A percentile compares a stretch with the other conserved stretches of the same genome.
phyloP scores from a whole-genome alignment of 2,797 vertebrate species.

The Pempheris klunzingeri region DNA sequence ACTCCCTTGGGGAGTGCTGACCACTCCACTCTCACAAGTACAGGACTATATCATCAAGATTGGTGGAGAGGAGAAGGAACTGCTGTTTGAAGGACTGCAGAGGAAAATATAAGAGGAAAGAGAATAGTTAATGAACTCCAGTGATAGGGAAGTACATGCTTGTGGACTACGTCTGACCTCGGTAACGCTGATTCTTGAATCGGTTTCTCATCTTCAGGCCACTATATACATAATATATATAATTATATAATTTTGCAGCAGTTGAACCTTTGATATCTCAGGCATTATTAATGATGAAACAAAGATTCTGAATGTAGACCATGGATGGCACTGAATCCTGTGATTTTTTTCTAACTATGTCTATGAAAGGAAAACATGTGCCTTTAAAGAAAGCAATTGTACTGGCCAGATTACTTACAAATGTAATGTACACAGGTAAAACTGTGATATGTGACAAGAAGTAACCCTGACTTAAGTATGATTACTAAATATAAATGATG shows the following conservation, averaged over 20 bases:
- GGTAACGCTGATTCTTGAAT: conserved; percentile 25
- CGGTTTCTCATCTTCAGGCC: conserved; percentile 38
- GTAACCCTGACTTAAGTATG: background rate
- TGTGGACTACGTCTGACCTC: conserved; percentile 36
- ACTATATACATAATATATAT: conserved; percentile 22
- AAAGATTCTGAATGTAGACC: conserved; percentile 11
- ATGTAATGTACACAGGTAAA: background rate
- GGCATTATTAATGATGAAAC: conserved; percentile 27
- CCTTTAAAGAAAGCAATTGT: background rate
- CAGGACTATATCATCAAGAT: conserved; percentile 68
- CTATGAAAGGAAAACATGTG: background rate
- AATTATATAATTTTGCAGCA: conserved; percentile 24
- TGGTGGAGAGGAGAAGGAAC: conserved; percentile 56
- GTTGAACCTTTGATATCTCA: conserved; percentile 22
- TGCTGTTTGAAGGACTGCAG: conserved; percentile 45
- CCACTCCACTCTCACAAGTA: conserved; percentile 59
- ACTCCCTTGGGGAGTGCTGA: conserved; percentile 66
- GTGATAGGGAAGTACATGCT: conserved; percentile 29
- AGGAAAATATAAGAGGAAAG: conserved; percentile 52
- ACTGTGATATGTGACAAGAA: background rate
- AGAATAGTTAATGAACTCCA: conserved; percentile 61
- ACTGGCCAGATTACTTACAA: background rate
- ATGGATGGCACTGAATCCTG: background rate
- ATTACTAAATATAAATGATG: background rate
- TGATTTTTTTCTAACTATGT: too few relatives aligned